These are phyloP conservation scores for Thereuonema tuberculata DNA, from an alignment of 1,140 invertebrate genomes.

Conservation along the genomic window DNA sequence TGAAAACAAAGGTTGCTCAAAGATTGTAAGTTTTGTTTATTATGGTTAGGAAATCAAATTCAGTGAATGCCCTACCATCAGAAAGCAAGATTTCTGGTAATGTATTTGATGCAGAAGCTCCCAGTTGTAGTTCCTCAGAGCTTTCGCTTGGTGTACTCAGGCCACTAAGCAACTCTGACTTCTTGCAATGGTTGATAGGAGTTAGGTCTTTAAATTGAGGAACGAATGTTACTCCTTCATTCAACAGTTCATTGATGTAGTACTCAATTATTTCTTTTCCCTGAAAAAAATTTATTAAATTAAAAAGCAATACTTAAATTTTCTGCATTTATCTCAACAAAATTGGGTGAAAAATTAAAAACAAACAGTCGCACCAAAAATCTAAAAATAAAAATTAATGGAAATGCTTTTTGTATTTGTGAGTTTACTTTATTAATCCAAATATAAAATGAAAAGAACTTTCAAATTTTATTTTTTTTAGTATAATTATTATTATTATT, in stretches of 20 bases:
- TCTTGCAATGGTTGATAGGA: not conserved
- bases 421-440: too few relatives aligned
- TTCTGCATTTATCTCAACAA: not conserved
- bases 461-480: too few relatives aligned
- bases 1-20: too few relatives aligned
- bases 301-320: not conserved
- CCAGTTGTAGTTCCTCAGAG: not conserved
- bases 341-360: too few relatives aligned
- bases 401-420: too few relatives aligned
- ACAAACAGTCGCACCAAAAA: conserved; percentile 7
- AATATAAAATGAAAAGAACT: too few relatives aligned
- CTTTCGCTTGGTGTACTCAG: not conserved
- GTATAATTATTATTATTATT: too few relatives aligned
- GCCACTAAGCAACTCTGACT: not conserved
- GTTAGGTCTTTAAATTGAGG: conserved; percentile 28
- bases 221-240: conserved; percentile 60
- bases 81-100: not conserved
- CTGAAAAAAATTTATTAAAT: conserved; percentile 31
- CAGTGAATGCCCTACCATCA: too few relatives aligned
- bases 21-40: too few relatives aligned
- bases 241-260: conserved; percentile 67
- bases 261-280: conserved; percentile 93
- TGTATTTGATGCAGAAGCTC: not conserved
- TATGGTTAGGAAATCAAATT: too few relatives aligned
- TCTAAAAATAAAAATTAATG: not conserved